These are phyloP conservation scores for Allygus modestus DNA, from an alignment of 2,888 invertebrate genomes.

Conservation along the genomic window DNA sequence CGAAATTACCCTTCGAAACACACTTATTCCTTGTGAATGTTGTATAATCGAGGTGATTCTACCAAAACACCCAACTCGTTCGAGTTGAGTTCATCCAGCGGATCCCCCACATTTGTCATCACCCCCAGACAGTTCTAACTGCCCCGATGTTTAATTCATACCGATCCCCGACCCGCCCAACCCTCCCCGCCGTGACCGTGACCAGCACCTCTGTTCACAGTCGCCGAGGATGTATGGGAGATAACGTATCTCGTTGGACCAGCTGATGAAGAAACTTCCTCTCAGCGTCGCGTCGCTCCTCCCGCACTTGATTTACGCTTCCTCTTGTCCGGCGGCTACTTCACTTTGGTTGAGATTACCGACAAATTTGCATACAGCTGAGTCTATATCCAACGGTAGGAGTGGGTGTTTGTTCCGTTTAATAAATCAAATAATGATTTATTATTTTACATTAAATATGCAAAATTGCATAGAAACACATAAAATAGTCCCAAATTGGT, in stretches of 20 bases:
- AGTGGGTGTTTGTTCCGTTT: too few species aligned
- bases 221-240: slow-evolving; percentile 15
- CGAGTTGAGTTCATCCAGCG: neutral
- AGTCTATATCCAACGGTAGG: too few species aligned
- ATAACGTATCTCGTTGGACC: slow-evolving; percentile 27
- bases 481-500: too few species aligned
- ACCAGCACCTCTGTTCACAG: neutral
- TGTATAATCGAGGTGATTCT: too few species aligned
- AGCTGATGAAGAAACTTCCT: slow-evolving; percentile 42
- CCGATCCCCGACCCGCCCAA: neutral
- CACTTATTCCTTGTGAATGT: too few species aligned
- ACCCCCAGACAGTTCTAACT: neutral
- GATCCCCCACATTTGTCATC: slow-evolving; percentile 18
- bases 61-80: too few species aligned
- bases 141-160: slow-evolving; percentile 48
- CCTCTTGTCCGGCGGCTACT: slow-evolving; percentile 8
- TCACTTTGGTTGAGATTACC: neutral
- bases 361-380: neutral
- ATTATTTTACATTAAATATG: too few species aligned
- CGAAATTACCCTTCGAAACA: too few species aligned
- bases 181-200: neutral
- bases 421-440: too few species aligned
- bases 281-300: neutral
- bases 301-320: slow-evolving; percentile 38
- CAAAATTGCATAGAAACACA: too few species aligned